phyloP scores from a whole-genome alignment of 1,140 invertebrate genomes.

The Dendroctonus ponderosae region DNA sequence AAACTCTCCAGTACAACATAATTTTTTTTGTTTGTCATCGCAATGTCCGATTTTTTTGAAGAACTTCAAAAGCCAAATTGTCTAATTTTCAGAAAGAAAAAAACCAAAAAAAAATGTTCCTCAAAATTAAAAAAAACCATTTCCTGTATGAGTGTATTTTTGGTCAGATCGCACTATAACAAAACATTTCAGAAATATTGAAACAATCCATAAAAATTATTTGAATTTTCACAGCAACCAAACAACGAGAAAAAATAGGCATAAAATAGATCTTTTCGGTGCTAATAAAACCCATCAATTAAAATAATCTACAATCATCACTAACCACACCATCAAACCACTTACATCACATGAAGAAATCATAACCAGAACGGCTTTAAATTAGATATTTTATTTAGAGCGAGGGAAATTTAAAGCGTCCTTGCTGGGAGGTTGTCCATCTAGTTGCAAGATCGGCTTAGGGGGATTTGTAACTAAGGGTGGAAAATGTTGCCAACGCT shows the following conservation, averaged over 20 bases:
- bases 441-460: slow-evolving; percentile 34
- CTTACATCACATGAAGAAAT: background rate
- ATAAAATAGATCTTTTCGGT: slow-evolving; percentile 12
- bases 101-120: no score
- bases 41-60: no score
- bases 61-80: no score
- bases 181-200: no score
- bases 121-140: no score
- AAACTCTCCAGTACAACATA: no score
- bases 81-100: no score
- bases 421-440: slow-evolving; percentile 31
- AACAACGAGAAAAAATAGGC: background rate
- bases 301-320: slow-evolving; percentile 13
- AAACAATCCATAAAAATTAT: no score
- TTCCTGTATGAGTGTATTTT: no score
- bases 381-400: slow-evolving; percentile 35
- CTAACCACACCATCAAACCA: background rate
- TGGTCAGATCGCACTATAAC: no score
- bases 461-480: slow-evolving; percentile 34
- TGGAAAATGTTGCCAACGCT: slow-evolving; percentile 34
- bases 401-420: slow-evolving; percentile 36
- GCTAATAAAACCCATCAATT: slow-evolving; percentile 8
- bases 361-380: background rate
- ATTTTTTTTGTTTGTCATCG: no score
- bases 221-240: no score